Conservation (phyloP, 2,113 vertebrate species). For the Desmodus rotundus region DNA sequence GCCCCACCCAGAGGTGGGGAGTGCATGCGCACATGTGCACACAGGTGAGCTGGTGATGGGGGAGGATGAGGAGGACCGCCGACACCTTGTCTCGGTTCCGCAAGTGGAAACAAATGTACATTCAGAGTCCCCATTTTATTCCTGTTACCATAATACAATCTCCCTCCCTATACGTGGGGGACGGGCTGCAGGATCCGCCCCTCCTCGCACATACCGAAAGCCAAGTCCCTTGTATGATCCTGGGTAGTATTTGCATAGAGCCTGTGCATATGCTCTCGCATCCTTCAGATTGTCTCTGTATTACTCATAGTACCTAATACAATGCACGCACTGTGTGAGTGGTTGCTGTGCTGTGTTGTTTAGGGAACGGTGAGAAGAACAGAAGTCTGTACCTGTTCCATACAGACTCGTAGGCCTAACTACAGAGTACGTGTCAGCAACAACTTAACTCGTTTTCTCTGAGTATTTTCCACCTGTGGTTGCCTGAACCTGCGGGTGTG, state of each 20-base stretch:
- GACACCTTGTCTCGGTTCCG: not conserved
- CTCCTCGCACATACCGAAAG: too few relatives aligned
- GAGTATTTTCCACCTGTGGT: not conserved
- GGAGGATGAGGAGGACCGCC: not conserved
- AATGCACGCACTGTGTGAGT: not conserved
- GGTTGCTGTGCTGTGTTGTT: not conserved
- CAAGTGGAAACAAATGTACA: not conserved
- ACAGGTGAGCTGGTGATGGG: not conserved
- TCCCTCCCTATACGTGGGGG: not conserved
- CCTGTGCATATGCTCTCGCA: not conserved
- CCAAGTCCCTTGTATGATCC: not conserved
- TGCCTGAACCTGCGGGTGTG: not conserved
- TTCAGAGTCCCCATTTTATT: not conserved
- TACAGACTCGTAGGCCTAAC: not conserved
- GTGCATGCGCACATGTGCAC: too few relatives aligned
- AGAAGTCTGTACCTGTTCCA: not conserved
- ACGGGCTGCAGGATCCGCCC: not conserved
- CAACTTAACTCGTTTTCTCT: not conserved
- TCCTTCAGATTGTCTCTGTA: not conserved
- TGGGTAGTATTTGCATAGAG: not conserved
- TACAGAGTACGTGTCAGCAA: not conserved
- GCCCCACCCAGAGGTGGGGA: not conserved
- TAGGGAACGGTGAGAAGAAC: not conserved
- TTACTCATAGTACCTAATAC: not conserved
- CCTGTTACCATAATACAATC: not conserved